Evolutionary conservation across 2,113 vertebrate species (phyloP).

Genomic region (Myotis yumanensis): DNA sequence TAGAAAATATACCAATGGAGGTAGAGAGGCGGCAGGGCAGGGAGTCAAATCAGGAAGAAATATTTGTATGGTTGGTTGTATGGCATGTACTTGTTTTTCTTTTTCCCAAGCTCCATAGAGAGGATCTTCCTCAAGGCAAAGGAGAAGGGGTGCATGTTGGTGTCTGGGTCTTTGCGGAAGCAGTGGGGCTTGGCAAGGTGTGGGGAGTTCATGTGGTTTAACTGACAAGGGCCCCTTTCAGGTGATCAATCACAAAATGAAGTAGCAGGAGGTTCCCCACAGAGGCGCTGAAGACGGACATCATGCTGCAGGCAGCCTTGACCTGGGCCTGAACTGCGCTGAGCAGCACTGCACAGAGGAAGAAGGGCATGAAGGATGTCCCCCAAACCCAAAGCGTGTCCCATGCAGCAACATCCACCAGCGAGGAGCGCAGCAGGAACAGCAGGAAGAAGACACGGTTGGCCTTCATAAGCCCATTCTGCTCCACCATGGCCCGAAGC

Average conservation of each 20-base stretch:
- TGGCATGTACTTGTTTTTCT: constrained; percentile 89
- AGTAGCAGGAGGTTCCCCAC: constrained; percentile 86
- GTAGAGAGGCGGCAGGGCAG: constrained; percentile 85
- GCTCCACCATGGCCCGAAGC: constrained; percentile 78
- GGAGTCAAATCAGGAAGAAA: constrained; percentile 85
- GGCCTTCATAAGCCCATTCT: constrained; percentile 82
- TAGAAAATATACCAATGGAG: constrained; percentile 88
- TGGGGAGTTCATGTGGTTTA: constrained; percentile 88
- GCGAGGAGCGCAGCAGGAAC: constrained; percentile 82
- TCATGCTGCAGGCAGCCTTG: constrained; percentile 86
- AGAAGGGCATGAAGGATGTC: constrained; percentile 79
- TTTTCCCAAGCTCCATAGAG: constrained; percentile 85
- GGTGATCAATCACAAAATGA: constrained; percentile 86
- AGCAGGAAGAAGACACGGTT: constrained; percentile 81
- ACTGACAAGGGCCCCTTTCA: constrained; percentile 86
- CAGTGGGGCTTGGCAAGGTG: constrained; percentile 88
- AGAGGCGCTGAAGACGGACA: constrained; percentile 80
- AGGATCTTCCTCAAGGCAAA: constrained; percentile 86
- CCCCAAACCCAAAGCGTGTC: constrained; percentile 83
- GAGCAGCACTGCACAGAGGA: constrained; percentile 81
- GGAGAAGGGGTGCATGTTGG: constrained; percentile 86
- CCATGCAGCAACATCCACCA: constrained; percentile 82
- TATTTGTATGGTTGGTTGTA: constrained; percentile 88
- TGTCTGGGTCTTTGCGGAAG: constrained; percentile 86
- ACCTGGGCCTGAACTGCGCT: constrained; percentile 79